These are phyloP conservation scores for Piaya cayana DNA, from an alignment of 2,113 vertebrate species.

Conservation along the genomic window DNA sequence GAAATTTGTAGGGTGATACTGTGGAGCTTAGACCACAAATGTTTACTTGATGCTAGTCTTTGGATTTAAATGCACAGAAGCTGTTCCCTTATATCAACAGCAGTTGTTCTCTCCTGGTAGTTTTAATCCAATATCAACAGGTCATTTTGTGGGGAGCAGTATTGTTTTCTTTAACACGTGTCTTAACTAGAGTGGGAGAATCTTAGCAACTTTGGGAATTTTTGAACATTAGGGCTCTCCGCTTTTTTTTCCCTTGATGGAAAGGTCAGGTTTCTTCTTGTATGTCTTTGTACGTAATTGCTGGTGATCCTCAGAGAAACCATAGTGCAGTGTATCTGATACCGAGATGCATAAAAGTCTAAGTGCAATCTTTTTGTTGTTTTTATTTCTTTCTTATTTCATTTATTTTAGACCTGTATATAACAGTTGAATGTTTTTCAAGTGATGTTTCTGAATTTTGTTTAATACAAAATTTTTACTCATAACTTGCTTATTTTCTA, in stretches of 20 bases:
- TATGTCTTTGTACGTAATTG: neutral
- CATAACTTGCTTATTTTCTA: neutral
- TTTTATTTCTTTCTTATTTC: neutral
- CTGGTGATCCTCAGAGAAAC: neutral
- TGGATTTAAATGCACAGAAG: neutral
- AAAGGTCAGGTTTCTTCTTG: neutral
- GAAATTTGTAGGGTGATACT: neutral
- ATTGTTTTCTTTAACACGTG: neutral
- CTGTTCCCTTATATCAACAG: neutral
- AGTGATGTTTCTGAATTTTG: neutral
- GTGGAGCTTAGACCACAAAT: neutral
- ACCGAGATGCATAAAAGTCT: neutral
- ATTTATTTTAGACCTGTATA: neutral
- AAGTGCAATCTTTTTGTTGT: neutral
- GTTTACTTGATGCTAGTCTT: neutral
- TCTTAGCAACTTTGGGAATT: neutral
- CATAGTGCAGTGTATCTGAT: neutral
- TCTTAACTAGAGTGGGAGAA: neutral
- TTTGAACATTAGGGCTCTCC: neutral
- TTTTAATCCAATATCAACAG: neutral
- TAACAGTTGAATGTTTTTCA: neutral
- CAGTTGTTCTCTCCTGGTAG: neutral
- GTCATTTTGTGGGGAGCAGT: neutral
- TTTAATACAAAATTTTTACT: neutral
- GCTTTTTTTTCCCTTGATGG: neutral